Evolutionary conservation across 1,140 invertebrate species (phyloP).

Genomic region (Ptiloglossa arizonensis): DNA sequence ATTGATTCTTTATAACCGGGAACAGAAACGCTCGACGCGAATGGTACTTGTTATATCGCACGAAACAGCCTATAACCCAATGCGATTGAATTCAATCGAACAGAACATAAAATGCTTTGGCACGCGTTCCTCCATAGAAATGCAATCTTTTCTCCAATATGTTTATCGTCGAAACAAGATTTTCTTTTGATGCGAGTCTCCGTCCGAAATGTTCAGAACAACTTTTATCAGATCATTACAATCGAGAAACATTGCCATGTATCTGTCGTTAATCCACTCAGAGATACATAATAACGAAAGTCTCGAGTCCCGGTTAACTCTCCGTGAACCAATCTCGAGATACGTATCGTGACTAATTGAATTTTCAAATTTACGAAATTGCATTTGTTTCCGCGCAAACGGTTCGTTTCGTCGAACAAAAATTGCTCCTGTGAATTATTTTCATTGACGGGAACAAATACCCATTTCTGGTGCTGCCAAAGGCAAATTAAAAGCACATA

Average conservation of each 20-base stretch:
- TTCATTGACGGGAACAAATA: not conserved
- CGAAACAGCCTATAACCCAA: not conserved
- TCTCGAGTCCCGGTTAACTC: too few species aligned
- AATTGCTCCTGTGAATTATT: not conserved
- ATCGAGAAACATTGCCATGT: too few species aligned
- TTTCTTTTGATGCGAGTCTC: not conserved
- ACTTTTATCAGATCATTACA: not conserved
- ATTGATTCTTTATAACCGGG: too few species aligned
- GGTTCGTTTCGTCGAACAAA: not conserved
- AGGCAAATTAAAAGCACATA: not conserved
- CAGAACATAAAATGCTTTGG: not conserved
- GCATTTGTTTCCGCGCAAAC: not conserved
- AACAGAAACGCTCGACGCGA: not conserved
- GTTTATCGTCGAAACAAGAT: slow-evolving; percentile 19
- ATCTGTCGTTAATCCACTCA: too few species aligned
- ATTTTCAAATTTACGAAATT: too few species aligned
- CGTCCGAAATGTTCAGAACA: not conserved
- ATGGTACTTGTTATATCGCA: not conserved
- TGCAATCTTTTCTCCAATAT: not conserved
- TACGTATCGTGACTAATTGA: too few species aligned
- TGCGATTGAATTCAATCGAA: not conserved
- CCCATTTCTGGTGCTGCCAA: not conserved
- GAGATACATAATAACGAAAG: too few species aligned
- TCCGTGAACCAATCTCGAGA: too few species aligned
- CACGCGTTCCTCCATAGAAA: not conserved